Evolutionary conservation across 2,888 invertebrate species (phyloP), one percentile per base, ranked within the genome.

Genomic region (Acronicta psi): DNA sequence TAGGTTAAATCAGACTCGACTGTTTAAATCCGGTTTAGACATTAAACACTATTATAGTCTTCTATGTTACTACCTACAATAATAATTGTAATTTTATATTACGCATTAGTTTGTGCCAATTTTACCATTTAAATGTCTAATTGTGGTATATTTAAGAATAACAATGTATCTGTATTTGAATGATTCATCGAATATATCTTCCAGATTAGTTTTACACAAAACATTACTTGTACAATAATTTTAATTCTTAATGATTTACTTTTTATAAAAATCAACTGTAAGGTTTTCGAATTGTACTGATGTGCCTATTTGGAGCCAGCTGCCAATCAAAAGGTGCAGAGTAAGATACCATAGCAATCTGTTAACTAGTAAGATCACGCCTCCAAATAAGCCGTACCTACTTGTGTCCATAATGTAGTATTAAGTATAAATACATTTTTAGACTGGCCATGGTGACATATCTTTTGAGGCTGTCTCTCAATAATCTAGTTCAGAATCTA

Each of bases 401-500:
- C 16, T 56, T 53, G 13, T 58, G 23, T 49, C 56, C 34, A 58
- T 66, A 47, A 52, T 45, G 46, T 61, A 54, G 64, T 47, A n/a
- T 55, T 59, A 71, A 54, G 49, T 66, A 38, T 70, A 61, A 61
- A 44, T 58, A 66, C n/a, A 68, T 69, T 62, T 68, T 67, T 69
- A 65, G 68, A 69, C 43, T 68, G 63, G 67, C 57, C 66, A 75
- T 66, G 63, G 56, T 64, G 64, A 84, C 83, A 85, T 85, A 84
- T 86, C 84, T 75, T 58, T 56, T 56, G 73, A 73, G 80, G 79
- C 77, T 74, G 78, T 76, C 76, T 79, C 79, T 61, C 47, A 38
- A 14, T 74, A 77, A 59, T 75, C 71, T 81, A 80, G 77, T 81
- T 72, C 64, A 69, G 65, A 43, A 69, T 75, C 80, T 89, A 89